Evolutionary conservation across 2,888 invertebrate species (phyloP), one percentile per base, ranked within the genome.

Genomic region (Thalpophila matura): DNA sequence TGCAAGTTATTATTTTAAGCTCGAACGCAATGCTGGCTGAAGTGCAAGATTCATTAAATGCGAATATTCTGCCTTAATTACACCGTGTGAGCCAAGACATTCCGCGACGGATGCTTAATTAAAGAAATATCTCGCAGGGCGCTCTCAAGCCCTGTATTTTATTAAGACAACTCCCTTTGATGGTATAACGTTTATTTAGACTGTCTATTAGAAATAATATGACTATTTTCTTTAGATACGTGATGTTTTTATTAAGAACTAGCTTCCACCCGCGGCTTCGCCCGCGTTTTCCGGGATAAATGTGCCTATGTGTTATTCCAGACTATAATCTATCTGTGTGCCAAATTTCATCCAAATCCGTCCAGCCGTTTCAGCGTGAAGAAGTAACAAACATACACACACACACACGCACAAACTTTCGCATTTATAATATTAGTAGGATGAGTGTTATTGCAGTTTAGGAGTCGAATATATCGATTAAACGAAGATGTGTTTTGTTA

Each of bases 21-120:
- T 40, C 10, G 18, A 46, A 22, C 27, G 54, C 54, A 38, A 26
- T 45, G 46, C 29, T 37, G 59, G 62, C 45, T 38, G 33, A 31
- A 71, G 43, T 66, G 70, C 59, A 66, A 57, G 54, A 51, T 59
- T 74, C 27, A 59, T 66, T 62, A 66, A 53, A 70, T 33, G 38
- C 43, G 53, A 53, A 51, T 61, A 49, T 62, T 47, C 27, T 14
- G 43, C 20, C 35, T 58, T 59, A 74, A 62, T 74, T 56, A 31
- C 45, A 33, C 26, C 18, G 42, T 38, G 58, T 35, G 50, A 57
- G 40, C 54, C 40, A 57, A 65, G 65, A 71, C 43, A 55, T 71
- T 63, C 62, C 54, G 46, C 35, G 58, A 50, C 29, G 57, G 62
- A 60, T 67, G 62, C 67, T 74, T 74, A 56, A 74, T 71, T 74